phyloP scores from a whole-genome alignment of 2,797 vertebrate genomes.

The Hydrolagus colliei region DNA sequence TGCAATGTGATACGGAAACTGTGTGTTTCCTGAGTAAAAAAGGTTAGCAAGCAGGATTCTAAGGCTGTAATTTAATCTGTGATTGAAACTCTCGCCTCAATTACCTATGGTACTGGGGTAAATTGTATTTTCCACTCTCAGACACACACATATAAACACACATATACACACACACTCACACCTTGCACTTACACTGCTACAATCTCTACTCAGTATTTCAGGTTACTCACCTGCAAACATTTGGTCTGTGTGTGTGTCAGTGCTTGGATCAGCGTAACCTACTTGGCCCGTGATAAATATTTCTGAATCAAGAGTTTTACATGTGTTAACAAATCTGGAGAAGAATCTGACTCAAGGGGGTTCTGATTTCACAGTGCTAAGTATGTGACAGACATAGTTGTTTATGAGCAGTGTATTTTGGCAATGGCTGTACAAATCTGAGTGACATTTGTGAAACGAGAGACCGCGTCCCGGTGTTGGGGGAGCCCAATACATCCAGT shows the following conservation, averaged over 20 bases:
- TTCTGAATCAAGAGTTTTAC: background rate
- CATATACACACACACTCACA: too few species aligned
- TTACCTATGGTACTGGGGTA: too few species aligned
- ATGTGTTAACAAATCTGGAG: conserved; percentile 24
- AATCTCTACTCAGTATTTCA: too few species aligned
- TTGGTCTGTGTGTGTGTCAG: conserved; percentile 12
- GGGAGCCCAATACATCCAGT: background rate
- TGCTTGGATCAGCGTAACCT: conserved; percentile 26
- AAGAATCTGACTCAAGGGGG: background rate
- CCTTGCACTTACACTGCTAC: too few species aligned
- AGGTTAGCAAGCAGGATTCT: too few species aligned
- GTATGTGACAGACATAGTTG: background rate
- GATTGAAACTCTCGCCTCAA: too few species aligned
- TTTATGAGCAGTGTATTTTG: background rate
- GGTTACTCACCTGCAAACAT: background rate
- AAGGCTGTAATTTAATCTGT: too few species aligned
- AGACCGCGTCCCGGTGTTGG: too few species aligned
- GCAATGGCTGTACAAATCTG: background rate
- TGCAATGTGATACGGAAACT: too few species aligned
- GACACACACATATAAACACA: too few species aligned
- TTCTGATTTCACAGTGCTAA: background rate
- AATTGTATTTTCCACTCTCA: too few species aligned
- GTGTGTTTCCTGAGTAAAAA: too few species aligned
- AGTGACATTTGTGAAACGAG: background rate
- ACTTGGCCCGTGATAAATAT: conserved; percentile 20